Percentiles rank a stretch among this genome's conserved stretches.
Conservation (phyloP, 2,888 invertebrate genomes). For the Cosmorhoe ocellata region DNA sequence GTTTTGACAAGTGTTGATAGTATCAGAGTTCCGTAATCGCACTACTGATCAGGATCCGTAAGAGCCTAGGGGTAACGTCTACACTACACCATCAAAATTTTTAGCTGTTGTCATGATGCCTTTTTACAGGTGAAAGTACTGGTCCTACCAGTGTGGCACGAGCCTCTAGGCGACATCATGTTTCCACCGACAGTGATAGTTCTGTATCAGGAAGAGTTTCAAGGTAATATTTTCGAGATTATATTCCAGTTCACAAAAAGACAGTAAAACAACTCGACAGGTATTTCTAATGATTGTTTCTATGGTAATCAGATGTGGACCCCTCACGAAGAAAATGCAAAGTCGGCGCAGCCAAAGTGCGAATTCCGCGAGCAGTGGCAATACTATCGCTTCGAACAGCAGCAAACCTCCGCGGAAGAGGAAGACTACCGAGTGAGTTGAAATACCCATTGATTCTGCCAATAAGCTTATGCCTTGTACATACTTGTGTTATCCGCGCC, state of each 20-base stretch:
- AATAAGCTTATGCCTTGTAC: no score
- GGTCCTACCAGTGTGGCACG: conserved; percentile 51
- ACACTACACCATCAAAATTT: no score
- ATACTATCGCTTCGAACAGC: conserved; percentile 74
- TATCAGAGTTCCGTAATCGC: no score
- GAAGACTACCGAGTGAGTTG: conserved; percentile 71
- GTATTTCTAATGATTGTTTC: background rate
- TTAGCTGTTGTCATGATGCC: no score
- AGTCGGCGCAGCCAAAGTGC: conserved; percentile 76
- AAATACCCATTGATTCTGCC: background rate
- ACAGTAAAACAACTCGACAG: no score
- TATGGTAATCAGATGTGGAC: conserved; percentile 50
- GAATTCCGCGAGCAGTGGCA: conserved; percentile 76
- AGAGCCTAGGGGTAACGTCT: no score
- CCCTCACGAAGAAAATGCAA: conserved; percentile 65
- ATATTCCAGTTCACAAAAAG: no score
- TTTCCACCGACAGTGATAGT: conserved; percentile 73
- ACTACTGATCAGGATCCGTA: no score
- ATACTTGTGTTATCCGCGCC: no score
- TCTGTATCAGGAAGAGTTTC: conserved; percentile 68
- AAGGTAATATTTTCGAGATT: conserved; percentile 74
- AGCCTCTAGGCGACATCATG: conserved; percentile 68
- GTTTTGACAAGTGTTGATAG: no score
- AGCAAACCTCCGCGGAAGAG: conserved; percentile 76
- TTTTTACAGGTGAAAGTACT: conserved; percentile 52